A percentile compares a stretch with the other conserved stretches of the same genome.
phyloP scores from a whole-genome alignment of 1,140 invertebrate genomes.

The Odontomachus brunneus region DNA sequence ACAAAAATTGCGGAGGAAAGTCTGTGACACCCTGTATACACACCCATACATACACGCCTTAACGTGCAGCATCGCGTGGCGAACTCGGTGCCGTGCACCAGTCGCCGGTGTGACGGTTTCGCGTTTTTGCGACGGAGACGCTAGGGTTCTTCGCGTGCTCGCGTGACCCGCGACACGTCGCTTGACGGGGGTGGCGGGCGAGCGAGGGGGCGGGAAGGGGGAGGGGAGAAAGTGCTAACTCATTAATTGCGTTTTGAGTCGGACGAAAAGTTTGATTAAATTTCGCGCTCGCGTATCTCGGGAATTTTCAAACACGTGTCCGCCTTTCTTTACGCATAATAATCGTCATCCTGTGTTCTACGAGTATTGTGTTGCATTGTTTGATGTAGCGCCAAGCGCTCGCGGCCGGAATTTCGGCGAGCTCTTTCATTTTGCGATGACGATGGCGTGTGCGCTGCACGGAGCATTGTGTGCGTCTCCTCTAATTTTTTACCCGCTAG shows the following conservation, averaged over 20 bases:
- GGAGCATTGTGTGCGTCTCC: no score
- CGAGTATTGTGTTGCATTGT: no score
- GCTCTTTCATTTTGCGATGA: no score
- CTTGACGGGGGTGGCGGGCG: conserved; percentile 6
- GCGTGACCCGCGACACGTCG: conserved; percentile 60
- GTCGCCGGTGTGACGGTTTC: conserved; percentile 57
- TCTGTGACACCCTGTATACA: no score
- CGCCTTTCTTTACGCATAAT: conserved; percentile 22
- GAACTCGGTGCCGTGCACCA: conserved; percentile 44
- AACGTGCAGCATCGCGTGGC: conserved; percentile 17
- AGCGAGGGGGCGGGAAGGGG: background rate
- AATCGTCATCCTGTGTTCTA: no score
- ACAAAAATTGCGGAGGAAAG: no score
- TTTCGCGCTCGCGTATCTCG: conserved; percentile 33
- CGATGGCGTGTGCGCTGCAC: no score
- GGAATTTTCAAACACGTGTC: conserved; percentile 27
- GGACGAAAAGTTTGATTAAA: conserved; percentile 56
- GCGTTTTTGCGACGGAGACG: conserved; percentile 61
- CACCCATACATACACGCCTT: no score
- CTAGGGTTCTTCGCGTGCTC: conserved; percentile 49
- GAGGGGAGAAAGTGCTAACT: conserved; percentile 55
- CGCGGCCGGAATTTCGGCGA: no score
- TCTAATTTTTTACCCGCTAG: no score
- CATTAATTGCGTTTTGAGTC: conserved; percentile 55
- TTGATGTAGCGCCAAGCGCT: no score